phyloP scores from a whole-genome alignment of 2,888 invertebrate species.

The Belgica antarctica region DNA sequence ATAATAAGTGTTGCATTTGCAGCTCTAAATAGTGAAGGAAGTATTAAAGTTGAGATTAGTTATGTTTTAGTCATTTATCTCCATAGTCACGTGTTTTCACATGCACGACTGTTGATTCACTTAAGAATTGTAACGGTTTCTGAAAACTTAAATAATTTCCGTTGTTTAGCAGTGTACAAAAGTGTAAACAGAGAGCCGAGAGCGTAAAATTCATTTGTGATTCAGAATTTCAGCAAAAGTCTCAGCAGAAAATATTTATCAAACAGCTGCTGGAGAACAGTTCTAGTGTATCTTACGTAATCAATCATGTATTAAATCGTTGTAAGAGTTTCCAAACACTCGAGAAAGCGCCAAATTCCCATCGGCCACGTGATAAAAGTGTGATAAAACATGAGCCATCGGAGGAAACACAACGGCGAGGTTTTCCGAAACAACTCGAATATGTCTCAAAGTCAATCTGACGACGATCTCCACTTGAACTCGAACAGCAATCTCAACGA shows the following conservation, averaged over 20 bases:
- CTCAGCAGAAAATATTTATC: neutral
- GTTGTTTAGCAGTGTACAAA: no score
- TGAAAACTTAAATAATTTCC: no score
- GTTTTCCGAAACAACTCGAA: neutral
- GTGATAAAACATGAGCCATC: neutral
- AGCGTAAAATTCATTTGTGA: conserved; percentile 7
- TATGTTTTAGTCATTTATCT: no score
- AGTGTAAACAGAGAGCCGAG: conserved; percentile 28
- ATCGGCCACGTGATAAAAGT: neutral
- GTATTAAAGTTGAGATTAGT: no score
- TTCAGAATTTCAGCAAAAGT: neutral
- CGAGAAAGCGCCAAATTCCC: neutral
- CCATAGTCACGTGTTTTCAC: no score
- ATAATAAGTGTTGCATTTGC: no score
- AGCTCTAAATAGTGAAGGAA: no score
- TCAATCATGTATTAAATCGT: neutral
- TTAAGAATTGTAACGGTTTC: no score
- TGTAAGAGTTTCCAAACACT: no score
- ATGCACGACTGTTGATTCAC: no score
- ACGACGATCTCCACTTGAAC: conserved; percentile 29
- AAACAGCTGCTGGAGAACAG: neutral
- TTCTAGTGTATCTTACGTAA: neutral
- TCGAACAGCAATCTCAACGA: conserved; percentile 16
- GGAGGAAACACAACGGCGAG: neutral
- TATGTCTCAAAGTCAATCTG: conserved; percentile 25